Evolutionary conservation across 2,888 invertebrate genomes (phyloP).

Genomic region (Linnaemya tessellans): DNA sequence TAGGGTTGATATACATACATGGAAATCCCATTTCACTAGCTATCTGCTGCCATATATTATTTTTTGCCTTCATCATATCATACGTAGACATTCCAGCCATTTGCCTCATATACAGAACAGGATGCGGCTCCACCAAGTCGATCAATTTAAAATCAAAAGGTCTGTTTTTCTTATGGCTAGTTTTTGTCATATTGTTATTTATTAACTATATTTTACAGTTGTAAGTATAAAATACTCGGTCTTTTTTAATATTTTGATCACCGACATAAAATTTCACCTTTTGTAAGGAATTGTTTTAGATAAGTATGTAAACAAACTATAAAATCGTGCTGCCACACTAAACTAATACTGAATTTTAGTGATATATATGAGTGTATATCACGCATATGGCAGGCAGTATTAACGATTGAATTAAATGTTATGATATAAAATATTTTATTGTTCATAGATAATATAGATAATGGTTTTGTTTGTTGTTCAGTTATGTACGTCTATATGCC

Average conservation of each 20-base stretch:
- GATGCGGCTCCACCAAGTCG: slow-evolving; percentile 78
- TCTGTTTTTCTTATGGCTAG: slow-evolving; percentile 79
- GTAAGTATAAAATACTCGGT: background rate
- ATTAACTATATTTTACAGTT: background rate
- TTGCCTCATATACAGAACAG: slow-evolving; percentile 77
- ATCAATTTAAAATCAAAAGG: slow-evolving; percentile 80
- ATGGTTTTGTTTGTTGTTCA: too few species aligned
- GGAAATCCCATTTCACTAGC: slow-evolving; percentile 76
- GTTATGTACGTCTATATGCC: too few species aligned
- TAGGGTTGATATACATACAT: slow-evolving; percentile 67
- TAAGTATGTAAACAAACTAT: slow-evolving; percentile 1
- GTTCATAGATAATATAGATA: too few species aligned
- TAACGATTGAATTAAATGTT: too few species aligned
- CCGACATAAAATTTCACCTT: too few species aligned
- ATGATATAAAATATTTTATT: too few species aligned
- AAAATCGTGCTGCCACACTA: background rate
- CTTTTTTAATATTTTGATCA: background rate
- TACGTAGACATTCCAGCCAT: slow-evolving; percentile 77
- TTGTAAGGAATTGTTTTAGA: background rate
- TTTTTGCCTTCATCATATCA: slow-evolving; percentile 78
- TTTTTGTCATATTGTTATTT: slow-evolving; percentile 71
- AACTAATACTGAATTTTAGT: background rate
- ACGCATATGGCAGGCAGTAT: too few species aligned
- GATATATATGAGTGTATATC: too few species aligned
- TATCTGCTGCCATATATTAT: slow-evolving; percentile 77